These are phyloP conservation scores for Chrysemys picta DNA, from an alignment of 2,113 vertebrate genomes.

Conservation along the genomic window DNA sequence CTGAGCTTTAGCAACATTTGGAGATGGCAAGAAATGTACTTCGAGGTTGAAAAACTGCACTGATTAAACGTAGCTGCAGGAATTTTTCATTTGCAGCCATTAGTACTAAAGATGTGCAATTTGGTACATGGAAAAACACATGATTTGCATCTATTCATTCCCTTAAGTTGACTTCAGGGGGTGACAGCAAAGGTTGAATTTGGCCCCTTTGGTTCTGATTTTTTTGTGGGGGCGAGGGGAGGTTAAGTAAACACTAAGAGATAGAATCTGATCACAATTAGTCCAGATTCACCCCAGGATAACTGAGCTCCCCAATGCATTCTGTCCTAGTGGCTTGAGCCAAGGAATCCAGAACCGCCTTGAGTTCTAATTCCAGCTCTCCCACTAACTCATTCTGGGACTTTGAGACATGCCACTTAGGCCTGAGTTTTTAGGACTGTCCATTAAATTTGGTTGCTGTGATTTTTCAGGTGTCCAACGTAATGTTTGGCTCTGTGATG, in stretches of 20 bases:
- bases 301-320: not conserved
- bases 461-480: too few relatives aligned
- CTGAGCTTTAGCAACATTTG: slow-evolving; percentile 19
- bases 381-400: too few relatives aligned
- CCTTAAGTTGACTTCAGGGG: not conserved
- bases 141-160: not conserved
- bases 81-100: not conserved
- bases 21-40: slow-evolving; percentile 26
- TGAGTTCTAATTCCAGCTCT: not conserved
- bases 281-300: not conserved
- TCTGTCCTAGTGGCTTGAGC: not conserved
- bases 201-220: not conserved
- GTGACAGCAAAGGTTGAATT: fast-evolving
- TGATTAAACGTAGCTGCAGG: not conserved
- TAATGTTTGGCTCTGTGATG: too few relatives aligned
- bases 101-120: not conserved
- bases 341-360: not conserved
- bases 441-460: too few relatives aligned
- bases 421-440: too few relatives aligned
- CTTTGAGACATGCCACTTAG: too few relatives aligned
- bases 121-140: not conserved
- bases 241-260: not conserved
- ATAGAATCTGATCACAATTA: not conserved
- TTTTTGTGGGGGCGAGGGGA: not conserved
- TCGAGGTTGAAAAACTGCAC: not conserved